These are phyloP conservation scores for Romanogobio albipinnatus DNA, from an alignment of 2,113 vertebrate species.

Conservation along the genomic window DNA sequence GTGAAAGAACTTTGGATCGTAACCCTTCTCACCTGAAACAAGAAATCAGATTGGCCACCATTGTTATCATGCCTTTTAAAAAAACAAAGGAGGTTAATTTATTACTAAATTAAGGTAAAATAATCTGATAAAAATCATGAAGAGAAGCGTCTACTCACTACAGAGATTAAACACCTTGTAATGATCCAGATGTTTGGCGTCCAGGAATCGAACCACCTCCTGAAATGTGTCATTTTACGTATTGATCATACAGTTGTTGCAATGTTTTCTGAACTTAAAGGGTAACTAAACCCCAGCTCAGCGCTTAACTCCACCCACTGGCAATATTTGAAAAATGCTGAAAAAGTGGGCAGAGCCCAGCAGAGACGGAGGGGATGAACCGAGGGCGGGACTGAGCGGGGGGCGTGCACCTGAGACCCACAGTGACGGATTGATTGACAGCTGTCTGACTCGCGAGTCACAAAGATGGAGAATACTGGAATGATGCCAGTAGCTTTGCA, in stretches of 20 bases:
- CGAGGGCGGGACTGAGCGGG: no score
- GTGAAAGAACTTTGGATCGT: constrained; percentile 90
- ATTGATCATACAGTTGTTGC: neutral
- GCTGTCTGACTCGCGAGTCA: no score
- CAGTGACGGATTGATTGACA: no score
- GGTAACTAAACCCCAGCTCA: no score
- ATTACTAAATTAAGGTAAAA: neutral
- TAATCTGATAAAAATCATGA: neutral
- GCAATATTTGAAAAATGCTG: no score
- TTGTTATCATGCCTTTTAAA: neutral
- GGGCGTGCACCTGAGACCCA: no score
- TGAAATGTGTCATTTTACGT: constrained; percentile 62
- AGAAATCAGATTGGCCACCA: neutral
- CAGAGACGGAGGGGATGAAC: no score
- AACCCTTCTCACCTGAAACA: constrained; percentile 88
- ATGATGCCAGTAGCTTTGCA: no score
- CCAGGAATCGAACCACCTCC: constrained; percentile 92
- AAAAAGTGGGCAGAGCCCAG: no score
- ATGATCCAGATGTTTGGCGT: constrained; percentile 87
- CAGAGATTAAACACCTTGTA: constrained; percentile 97
- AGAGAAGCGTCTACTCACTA: constrained; percentile 80
- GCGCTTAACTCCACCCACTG: no score
- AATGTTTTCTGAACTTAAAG: neutral
- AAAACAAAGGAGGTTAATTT: neutral
- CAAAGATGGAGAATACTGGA: no score